Base-by-base conservation (phyloP, 2,113 vertebrate species). In the Eubucco bourcierii region DNA sequence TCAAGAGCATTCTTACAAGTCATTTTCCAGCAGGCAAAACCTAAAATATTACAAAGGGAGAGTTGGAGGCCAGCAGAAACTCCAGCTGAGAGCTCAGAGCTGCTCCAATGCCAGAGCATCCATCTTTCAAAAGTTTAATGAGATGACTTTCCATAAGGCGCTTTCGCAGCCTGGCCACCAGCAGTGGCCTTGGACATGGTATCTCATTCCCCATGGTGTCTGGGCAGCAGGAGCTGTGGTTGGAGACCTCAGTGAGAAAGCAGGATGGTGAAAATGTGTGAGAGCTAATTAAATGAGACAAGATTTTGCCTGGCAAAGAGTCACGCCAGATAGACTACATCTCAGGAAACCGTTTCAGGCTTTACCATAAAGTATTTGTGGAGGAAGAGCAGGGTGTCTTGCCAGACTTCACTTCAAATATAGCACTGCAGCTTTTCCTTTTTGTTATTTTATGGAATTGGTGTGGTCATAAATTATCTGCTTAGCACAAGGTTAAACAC, bases 1-100 rank as follows among this genome's bases (percentile, higher is more conserved):
- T 94, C 60, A 68, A 84, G 65, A 94, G 70, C 92, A 96, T 95
- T 96, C 87, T 92, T 93, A 71, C 81, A 96, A 96, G 89, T 96
- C 70, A 55, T 96, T 96, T 96, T 96, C 90, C 91, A 96, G 79
- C 91, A 94, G 79, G 91, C 82, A 94, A 89, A 91, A 59, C 72
- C 91, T 89, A 85, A 93, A 95, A 80, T 85, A 92, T 93, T 94
- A 94, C 89, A 92, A 94, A 95, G 82, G 90, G 24, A 71, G 79
- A 91, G 61, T 63, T 4, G 4, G 73, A 94, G 85, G 93, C 93
- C 91, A 95, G 83, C 73, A 95, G 76, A 90, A 95, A 90, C 91
- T 95, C 95, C 96, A 96, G 90, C 95, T 95, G 94, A 91, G 94
- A 78, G 39, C 87, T 94, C 65, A 0, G 82, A 92, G 72, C 91